Conservation (phyloP, 2,888 invertebrate species). For the Chymomyza amoena region DNA sequence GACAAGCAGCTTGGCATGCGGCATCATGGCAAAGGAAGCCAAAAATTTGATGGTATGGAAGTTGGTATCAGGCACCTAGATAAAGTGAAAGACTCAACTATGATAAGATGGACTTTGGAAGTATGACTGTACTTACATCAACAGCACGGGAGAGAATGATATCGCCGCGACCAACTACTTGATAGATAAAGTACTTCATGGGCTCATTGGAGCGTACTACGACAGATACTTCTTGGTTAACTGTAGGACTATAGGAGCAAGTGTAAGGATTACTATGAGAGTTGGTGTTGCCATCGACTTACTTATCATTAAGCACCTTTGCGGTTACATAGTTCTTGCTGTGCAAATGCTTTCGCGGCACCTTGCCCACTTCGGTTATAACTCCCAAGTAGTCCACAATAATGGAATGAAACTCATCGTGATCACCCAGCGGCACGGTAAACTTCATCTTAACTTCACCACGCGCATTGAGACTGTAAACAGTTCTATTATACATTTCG, state of each 20-base stretch:
- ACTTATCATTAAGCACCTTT: slow-evolving; percentile 80
- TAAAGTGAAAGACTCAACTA: too few relatives aligned
- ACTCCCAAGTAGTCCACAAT: slow-evolving; percentile 86
- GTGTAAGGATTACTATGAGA: neutral
- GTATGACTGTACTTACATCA: slow-evolving; percentile 79
- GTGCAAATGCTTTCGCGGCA: slow-evolving; percentile 73
- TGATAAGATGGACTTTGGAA: neutral
- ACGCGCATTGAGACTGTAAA: slow-evolving; percentile 67
- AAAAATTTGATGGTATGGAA: slow-evolving; percentile 81
- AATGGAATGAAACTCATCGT: slow-evolving; percentile 75
- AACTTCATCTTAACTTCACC: slow-evolving; percentile 77
- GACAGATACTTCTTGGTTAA: slow-evolving; percentile 87
- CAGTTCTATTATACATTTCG: slow-evolving; percentile 76
- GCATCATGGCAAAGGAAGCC: slow-evolving; percentile 89
- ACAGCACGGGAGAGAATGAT: slow-evolving; percentile 88
- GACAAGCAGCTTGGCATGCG: slow-evolving; percentile 89
- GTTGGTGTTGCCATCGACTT: slow-evolving; percentile 45
- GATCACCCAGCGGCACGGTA: slow-evolving; percentile 74
- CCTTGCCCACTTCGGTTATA: slow-evolving; percentile 77
- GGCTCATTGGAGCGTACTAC: slow-evolving; percentile 88
- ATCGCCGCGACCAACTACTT: slow-evolving; percentile 91
- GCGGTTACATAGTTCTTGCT: slow-evolving; percentile 77
- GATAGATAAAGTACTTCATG: slow-evolving; percentile 88
- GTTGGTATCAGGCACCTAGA: slow-evolving; percentile 73
- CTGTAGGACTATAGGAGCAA: slow-evolving; percentile 79